Evolutionary conservation across 2,888 invertebrate species (phyloP).

Genomic region (Sinodicranocentrus sp.): DNA sequence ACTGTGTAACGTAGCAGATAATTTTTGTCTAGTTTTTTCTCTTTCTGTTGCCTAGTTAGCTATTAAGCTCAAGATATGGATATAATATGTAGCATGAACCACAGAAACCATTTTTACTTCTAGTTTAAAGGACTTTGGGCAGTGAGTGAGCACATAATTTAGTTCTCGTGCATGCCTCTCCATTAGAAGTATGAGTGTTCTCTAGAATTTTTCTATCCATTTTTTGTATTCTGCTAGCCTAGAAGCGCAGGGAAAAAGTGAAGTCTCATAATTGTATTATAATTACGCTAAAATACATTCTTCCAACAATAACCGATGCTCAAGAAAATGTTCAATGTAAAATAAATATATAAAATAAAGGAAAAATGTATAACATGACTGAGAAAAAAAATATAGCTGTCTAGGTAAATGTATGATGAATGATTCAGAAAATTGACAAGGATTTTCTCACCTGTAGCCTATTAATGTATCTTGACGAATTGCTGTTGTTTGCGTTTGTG

Average conservation of each 20-base stretch:
- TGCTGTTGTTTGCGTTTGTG: constrained; percentile 78
- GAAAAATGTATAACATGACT: constrained; percentile 29
- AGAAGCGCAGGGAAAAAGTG: not conserved
- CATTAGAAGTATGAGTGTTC: not conserved
- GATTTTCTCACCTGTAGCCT: constrained; percentile 82
- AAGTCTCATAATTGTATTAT: constrained; percentile 49
- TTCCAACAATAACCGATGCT: constrained; percentile 40
- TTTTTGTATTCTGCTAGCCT: not conserved
- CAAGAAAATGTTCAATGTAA: constrained; percentile 6
- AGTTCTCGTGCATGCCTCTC: too few species aligned
- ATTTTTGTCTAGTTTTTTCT: constrained; percentile 10
- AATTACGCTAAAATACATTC: constrained; percentile 30
- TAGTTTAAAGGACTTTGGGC: too few species aligned
- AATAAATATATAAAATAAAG: constrained; percentile 31
- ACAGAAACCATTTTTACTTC: constrained; percentile 5
- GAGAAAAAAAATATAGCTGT: constrained; percentile 33
- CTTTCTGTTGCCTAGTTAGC: not conserved
- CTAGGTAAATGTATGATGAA: constrained; percentile 36
- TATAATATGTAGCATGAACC: constrained; percentile 18
- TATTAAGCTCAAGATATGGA: not conserved
- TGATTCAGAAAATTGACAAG: constrained; percentile 58
- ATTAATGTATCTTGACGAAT: constrained; percentile 85
- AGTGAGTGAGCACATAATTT: too few species aligned
- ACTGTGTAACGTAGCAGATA: not conserved
- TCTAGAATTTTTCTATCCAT: not conserved